Base-by-base conservation (phyloP, 2,888 invertebrate species). In the Eilema depressum region DNA sequence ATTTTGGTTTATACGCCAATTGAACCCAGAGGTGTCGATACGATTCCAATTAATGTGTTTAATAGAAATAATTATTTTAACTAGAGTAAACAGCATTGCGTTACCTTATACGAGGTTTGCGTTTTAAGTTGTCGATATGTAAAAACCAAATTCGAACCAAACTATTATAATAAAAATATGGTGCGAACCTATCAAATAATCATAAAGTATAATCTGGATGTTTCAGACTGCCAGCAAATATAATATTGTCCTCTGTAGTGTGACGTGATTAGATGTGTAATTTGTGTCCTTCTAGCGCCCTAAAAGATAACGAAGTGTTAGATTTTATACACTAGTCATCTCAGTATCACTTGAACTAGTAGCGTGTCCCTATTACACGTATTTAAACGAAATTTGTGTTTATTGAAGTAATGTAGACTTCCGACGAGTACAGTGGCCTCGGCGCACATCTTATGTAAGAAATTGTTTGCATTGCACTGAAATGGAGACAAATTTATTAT, bases 331-430 rank as follows among this genome's bases (percentile, higher is more conserved):
- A 67, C 56, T 71, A 57, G 68, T 70, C 71, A 66, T 30, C 65
- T 63, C 33, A 14, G 12, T 26, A 20, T 60, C 28, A 70, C 26
- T 11, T 59, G 17, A 64, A 68, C 28, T 68, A 75, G 67, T 73
- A 72, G 66, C 37, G 41, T 69, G 73, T 71, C 64, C 66, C 30
- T 66, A 71, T 71, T 65, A 69, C 69, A 68, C 68, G 70, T 79
- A 74, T 79, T 68, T 79, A 71, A 76, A 68, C 59, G 47, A 71
- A 71, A 69, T 56, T 73, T 73, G 73, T 75, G 75, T 71, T 76
- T 77, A 75, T 69, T 82, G 69, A 70, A 77, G 77, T 80, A 80
- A 82, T 71, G 69, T 74, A 77, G 71, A 77, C 77, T 68, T 80
- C 80, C 80, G 73, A 73, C 75, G 75, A 62, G 59, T 62, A 63